Evolutionary conservation across 2,113 vertebrate species (phyloP), one percentile per base, ranked within the genome.

Genomic region (Megaptera novaeangliae): DNA sequence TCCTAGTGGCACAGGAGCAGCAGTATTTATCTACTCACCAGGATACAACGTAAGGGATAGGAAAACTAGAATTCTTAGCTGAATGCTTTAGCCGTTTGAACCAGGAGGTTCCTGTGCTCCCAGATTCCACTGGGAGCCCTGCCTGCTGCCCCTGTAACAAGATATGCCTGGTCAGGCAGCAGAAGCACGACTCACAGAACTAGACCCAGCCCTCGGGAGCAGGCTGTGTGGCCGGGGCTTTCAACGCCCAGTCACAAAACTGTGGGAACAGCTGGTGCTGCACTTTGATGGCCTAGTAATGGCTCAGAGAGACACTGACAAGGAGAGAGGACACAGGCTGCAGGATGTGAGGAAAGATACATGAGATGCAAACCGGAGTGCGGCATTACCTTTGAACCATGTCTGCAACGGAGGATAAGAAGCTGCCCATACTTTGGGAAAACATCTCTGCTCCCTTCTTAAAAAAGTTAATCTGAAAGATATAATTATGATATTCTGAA

Each of bases 361-460:
- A 9, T 27, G 69, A 36, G 59, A 93, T 1, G 34, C 29, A 90
- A 44, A 39, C 18, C 3, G 1, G 82, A 89, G 64, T 7, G 91
- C 13, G 6, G 17, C 6, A 9, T 99, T 99, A 99, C 99, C 99
- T 99, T 85, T 99, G 99, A 74, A 99, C 99, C 99, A 99, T 99
- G 98, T 97, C 99, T 69, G 99, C 99, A 64, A 99, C 99, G 0
- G 99, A 99, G 12, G 99, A 98, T 59, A 99, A 98, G 97, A 99
- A 99, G 97, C 71, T 98, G 97, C 99, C 99, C 99, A 99, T 99
- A 95, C 99, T 99, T 98, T 99, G 99, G 59, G 99, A 99, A 98
- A 99, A 99, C 98, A 99, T 98, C 96, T 99, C 99, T 57, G 99
- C 99, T 96, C 99, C 99, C 98, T 99, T 99, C 99, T 99, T 99